Conservation (phyloP, 2,888 invertebrate genomes). For the Antheraea yamamai region DNA sequence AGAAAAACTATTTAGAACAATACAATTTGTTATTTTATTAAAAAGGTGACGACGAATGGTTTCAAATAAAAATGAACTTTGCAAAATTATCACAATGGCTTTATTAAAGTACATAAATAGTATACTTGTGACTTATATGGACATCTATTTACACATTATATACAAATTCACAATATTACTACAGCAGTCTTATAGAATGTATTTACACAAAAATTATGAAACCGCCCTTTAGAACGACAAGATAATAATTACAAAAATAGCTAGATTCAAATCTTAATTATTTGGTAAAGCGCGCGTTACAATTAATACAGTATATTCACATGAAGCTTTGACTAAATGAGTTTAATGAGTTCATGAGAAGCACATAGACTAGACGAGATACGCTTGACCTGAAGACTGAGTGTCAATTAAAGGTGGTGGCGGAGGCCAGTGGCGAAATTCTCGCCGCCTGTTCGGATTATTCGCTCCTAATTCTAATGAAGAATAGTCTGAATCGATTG, state of each 20-base stretch:
- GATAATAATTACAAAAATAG: constrained; percentile 75
- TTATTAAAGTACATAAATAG: constrained; percentile 83
- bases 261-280: constrained; percentile 70
- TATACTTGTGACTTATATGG: constrained; percentile 81
- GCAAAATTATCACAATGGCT: constrained; percentile 83
- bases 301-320: constrained; percentile 73
- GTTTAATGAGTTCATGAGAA: constrained; percentile 53
- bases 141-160: constrained; percentile 78
- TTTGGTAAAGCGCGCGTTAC: constrained; percentile 79
- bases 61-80: constrained; percentile 59
- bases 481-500: constrained; percentile 94
- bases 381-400: constrained; percentile 75
- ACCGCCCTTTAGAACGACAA: constrained; percentile 71
- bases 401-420: constrained; percentile 72
- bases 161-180: constrained; percentile 79
- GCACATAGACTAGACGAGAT: constrained; percentile 75
- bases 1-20: background rate
- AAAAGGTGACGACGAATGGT: constrained; percentile 16
- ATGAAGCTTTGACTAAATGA: constrained; percentile 75
- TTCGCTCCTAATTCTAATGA: constrained; percentile 86
- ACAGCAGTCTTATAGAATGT: constrained; percentile 82
- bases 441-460: constrained; percentile 70
- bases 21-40: background rate
- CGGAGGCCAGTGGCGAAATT: constrained; percentile 75
- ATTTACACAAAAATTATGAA: constrained; percentile 75